A percentile compares a stretch with the other conserved stretches of the same genome.
These are phyloP conservation scores for Scartelaos histophorus DNA, from an alignment of 2,113 vertebrate species.

Conservation along the genomic window DNA sequence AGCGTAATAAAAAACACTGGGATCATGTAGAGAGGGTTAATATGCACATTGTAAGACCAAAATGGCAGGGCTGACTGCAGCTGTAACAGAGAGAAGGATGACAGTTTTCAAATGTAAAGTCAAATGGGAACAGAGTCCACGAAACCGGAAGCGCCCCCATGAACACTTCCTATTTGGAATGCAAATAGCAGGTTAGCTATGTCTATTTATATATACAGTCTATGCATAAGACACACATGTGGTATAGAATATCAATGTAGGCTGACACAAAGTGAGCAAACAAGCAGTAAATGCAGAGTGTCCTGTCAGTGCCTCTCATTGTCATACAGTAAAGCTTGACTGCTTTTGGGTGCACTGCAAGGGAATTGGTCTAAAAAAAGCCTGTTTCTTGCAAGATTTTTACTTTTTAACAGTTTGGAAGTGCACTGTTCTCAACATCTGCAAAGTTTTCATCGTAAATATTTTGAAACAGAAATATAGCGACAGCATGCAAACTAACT, in stretches of 20 bases:
- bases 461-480: background rate
- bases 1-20: too few relatives aligned
- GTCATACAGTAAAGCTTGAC: conserved; percentile 55
- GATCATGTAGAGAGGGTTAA: too few relatives aligned
- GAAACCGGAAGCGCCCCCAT: too few relatives aligned
- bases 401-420: background rate
- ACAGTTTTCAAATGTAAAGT: too few relatives aligned
- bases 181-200: too few relatives aligned
- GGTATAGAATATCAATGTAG: conserved; percentile 60
- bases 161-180: too few relatives aligned
- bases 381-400: background rate
- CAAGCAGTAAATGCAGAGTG: conserved; percentile 64
- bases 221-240: conserved; percentile 16
- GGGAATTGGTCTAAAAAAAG: conserved; percentile 21
- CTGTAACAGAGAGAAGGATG: too few relatives aligned
- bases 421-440: background rate
- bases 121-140: too few relatives aligned
- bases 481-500: background rate
- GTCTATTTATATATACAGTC: too few relatives aligned
- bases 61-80: too few relatives aligned
- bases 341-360: conserved; percentile 30
- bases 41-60: too few relatives aligned
- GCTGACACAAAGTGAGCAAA: conserved; percentile 58
- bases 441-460: background rate
- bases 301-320: conserved; percentile 67